A percentile compares a stretch with the other conserved stretches of the same genome.
These are phyloP conservation scores for Psettodes erumei DNA, from an alignment of 2,113 vertebrate genomes.

Conservation along the genomic window DNA sequence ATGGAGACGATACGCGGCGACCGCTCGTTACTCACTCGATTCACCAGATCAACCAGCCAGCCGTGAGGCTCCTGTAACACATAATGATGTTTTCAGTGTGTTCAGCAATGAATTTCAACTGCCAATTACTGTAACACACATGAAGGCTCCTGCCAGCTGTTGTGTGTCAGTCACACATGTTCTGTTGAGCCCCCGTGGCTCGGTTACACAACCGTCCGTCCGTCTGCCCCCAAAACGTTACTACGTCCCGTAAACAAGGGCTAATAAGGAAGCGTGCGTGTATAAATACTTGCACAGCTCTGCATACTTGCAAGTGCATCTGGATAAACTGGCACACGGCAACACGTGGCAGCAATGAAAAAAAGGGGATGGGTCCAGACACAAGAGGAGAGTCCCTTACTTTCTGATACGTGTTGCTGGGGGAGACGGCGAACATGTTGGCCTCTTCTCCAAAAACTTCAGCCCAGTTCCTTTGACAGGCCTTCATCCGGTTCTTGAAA, in stretches of 20 bases:
- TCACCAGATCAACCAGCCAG: slow-evolving; percentile 98
- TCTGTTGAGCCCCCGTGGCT: slow-evolving; percentile 24
- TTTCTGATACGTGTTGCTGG: slow-evolving; percentile 93
- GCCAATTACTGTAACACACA: not conserved
- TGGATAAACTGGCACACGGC: slow-evolving; percentile 1
- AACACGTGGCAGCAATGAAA: not conserved
- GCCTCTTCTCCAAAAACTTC: slow-evolving; percentile 95
- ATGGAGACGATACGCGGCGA: not conserved
- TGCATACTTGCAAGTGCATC: not conserved
- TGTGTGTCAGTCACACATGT: slow-evolving; percentile 60
- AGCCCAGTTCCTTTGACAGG: slow-evolving; percentile 95
- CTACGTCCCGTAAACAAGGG: slow-evolving; percentile 36
- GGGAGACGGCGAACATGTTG: slow-evolving; percentile 94
- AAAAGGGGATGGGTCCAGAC: not conserved
- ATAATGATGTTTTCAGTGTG: slow-evolving; percentile 30
- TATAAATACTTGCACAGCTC: slow-evolving; percentile 4
- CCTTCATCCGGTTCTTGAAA: slow-evolving; percentile 99
- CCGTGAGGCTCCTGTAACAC: slow-evolving; percentile 96
- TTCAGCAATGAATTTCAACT: slow-evolving; percentile 12
- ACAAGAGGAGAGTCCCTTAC: slow-evolving; percentile 56
- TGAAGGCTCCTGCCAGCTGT: slow-evolving; percentile 58
- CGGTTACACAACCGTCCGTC: slow-evolving; percentile 41
- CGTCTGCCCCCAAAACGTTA: not conserved
- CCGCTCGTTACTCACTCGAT: slow-evolving; percentile 87
- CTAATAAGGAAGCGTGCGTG: slow-evolving; percentile 19